Percentiles rank a stretch among this genome's conserved stretches.
phyloP scores from a whole-genome alignment of 2,113 vertebrate species.

The Odontophorus gujanensis region DNA sequence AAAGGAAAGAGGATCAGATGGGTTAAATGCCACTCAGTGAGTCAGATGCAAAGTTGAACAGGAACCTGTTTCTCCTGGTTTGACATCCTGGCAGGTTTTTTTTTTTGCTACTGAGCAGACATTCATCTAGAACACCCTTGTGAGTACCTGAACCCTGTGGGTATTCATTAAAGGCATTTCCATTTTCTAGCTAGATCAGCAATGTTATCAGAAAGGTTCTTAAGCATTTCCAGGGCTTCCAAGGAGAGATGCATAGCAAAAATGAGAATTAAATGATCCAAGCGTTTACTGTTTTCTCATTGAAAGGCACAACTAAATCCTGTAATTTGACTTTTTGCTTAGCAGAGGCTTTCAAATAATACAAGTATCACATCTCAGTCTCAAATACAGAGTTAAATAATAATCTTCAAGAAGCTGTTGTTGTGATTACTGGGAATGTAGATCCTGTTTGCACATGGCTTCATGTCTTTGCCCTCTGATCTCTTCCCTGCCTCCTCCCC shows the following conservation, averaged over 20 bases:
- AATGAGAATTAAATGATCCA: background rate
- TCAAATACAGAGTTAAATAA: background rate
- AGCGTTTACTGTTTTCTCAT: background rate
- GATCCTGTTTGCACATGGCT: background rate
- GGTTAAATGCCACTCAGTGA: constrained; percentile 7
- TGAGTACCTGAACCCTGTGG: background rate
- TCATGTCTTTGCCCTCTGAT: background rate
- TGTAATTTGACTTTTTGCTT: background rate
- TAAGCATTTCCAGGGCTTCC: constrained; percentile 6
- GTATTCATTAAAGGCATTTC: constrained; percentile 17
- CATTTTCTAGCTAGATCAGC: background rate
- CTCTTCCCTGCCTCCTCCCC: background rate
- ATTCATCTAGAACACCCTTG: background rate
- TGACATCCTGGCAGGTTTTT: background rate
- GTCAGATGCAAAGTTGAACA: background rate
- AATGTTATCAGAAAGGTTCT: constrained; percentile 16
- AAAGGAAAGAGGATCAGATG: background rate
- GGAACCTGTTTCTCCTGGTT: background rate
- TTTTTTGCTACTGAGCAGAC: background rate
- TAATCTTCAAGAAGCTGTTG: background rate
- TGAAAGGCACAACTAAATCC: background rate
- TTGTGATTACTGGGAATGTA: background rate
- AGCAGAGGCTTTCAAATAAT: background rate
- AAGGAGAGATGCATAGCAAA: background rate
- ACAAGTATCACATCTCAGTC: background rate